Evolutionary conservation across 1,140 invertebrate species (phyloP), one percentile per base, ranked within the genome.

Genomic region (Heliconius nattereri): DNA sequence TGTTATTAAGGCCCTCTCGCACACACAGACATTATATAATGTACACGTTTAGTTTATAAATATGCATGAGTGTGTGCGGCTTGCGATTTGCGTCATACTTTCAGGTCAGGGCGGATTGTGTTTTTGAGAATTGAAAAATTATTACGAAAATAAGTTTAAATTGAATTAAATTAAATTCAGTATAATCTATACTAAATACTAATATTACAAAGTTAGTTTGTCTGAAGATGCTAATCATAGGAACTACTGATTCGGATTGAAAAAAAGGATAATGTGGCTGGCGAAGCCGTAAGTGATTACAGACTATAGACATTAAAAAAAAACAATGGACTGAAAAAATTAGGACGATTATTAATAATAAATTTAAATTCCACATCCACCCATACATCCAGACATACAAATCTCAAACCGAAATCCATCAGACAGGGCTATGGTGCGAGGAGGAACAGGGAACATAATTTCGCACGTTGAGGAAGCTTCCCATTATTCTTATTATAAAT

Each of bases 11-110:
- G 85, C 89, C 84, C 87, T 87, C 83, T 77, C 90, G 89, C 89
- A 91, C 85, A 91, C 85, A 90, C 90, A 94, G 89, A 89, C 88
- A 89, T 90, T 89, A 91, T 90, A 92, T 91, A 91, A 91, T 92
- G 89, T 89, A 92, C 87, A 87, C 86, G 85, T 90, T 88, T 89
- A 89, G 85, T 89, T 91, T 92, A 92, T 92, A 91, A 94, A 94
- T 94, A 94, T 93, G 89, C 94, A 94, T 93, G 92, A 94, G 89
- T 89, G 89, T 89, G 78, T 81, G 72, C 76, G 78, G 79, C 78
- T 83, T 80, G 73, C 75, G 80, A 79, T 72, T 73, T 75, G 79
- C 60, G 45, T 57, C 52, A 32, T 57, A 32, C n/a, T 66, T 66
- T 75, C 54, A 81, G 66, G 71, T 76, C 77, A 81, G 23, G 13